Evolutionary conservation across 2,797 vertebrate genomes (phyloP).

Genomic region (Sternarchorhynchus goeldii): DNA sequence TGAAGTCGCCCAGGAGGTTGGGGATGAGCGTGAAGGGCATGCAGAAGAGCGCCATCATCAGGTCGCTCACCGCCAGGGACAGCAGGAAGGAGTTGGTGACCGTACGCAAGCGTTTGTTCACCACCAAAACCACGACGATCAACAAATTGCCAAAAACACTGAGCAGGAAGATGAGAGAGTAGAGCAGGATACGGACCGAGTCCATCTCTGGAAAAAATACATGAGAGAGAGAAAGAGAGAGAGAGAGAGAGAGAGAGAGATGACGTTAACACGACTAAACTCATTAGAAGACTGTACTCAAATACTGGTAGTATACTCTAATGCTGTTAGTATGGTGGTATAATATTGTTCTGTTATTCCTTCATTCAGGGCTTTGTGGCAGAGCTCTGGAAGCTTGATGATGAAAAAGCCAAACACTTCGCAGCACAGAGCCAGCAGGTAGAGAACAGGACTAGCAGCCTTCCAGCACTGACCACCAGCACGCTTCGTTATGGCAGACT

Average conservation of each 20-base stretch:
- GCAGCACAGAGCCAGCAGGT: too few relatives aligned
- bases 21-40: slow-evolving; percentile 96
- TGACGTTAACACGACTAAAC: neutral
- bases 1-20: slow-evolving; percentile 89
- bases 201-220: slow-evolving; percentile 69
- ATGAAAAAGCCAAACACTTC: neutral
- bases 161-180: slow-evolving; percentile 86
- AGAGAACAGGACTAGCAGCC: neutral
- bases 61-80: slow-evolving; percentile 91
- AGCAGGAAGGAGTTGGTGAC: slow-evolving; percentile 96
- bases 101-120: slow-evolving; percentile 89
- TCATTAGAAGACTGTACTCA: neutral
- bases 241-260: too few relatives aligned
- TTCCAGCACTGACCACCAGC: neutral
- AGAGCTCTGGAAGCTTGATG: slow-evolving; percentile 6
- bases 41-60: slow-evolving; percentile 91
- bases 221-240: too few relatives aligned
- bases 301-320: too few relatives aligned
- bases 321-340: neutral
- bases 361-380: neutral
- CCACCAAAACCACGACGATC: slow-evolving; percentile 86
- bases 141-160: slow-evolving; percentile 89
- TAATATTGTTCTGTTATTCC: neutral
- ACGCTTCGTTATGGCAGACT: neutral
- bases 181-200: slow-evolving; percentile 84